phyloP scores from a whole-genome alignment of 2,888 invertebrate species.

The Callosobruchus maculatus region DNA sequence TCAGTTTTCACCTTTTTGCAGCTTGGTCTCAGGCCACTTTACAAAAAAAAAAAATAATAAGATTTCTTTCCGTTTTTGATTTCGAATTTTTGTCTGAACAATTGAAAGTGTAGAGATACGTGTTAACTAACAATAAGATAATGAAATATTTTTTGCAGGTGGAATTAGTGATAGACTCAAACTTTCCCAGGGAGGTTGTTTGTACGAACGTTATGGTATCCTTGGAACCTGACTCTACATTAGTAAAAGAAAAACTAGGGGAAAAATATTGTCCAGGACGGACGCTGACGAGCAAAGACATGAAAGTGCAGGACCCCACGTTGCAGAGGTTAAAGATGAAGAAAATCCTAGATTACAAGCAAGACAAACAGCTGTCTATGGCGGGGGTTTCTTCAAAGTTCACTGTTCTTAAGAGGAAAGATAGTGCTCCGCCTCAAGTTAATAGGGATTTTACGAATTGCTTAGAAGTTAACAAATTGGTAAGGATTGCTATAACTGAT shows the following conservation, averaged over 20 bases:
- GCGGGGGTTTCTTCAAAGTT: conserved; percentile 70
- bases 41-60: too few relatives aligned
- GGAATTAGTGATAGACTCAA: conserved; percentile 55
- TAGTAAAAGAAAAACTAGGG: conserved; percentile 22
- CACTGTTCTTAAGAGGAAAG: conserved; percentile 61
- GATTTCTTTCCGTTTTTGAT: too few relatives aligned
- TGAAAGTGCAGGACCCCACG: conserved; percentile 59
- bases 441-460: conserved; percentile 33
- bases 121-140: too few relatives aligned
- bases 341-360: conserved; percentile 72
- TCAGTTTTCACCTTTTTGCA: too few relatives aligned
- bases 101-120: too few relatives aligned
- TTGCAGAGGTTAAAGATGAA: conserved; percentile 62
- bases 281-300: conserved; percentile 53
- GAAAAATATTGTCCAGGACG: conserved; percentile 49
- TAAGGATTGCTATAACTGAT: conserved; percentile 23
- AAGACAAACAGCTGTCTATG: conserved; percentile 74
- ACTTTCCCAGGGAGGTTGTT: conserved; percentile 63
- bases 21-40: too few relatives aligned
- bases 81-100: too few relatives aligned
- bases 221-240: conserved; percentile 37
- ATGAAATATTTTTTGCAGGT: conserved; percentile 32
- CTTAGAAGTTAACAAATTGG: conserved; percentile 37
- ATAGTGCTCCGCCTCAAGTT: conserved; percentile 51
- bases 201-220: conserved; percentile 64